Evolutionary conservation across 2,888 invertebrate species (phyloP), one percentile per base, ranked within the genome.

Genomic region (Pheosia gnoma): DNA sequence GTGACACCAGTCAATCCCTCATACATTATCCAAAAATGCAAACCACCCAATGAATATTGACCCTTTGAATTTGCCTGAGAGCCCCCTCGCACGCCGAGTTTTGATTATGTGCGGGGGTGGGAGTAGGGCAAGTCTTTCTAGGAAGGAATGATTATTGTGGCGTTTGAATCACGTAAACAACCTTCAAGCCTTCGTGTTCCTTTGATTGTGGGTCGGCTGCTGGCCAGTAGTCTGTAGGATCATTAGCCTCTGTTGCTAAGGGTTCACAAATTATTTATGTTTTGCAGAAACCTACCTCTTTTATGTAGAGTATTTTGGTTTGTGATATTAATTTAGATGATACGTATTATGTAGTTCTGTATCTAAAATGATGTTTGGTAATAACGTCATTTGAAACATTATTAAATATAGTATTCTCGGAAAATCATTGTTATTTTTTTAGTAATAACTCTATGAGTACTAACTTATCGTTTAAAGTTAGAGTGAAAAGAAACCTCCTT

Each of bases 91-190:
- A 49, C 11, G 36, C 41, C 38, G 13, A 7, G 5, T 7, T 54
- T 56, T 7, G 25, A 0, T 36, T 3, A 13, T 11, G 11, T 41
- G 54, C 38, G 39, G 11, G 49, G 49, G 41, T 41, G 41, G 8
- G 47, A 47, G 11, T 11, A 38, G 7, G 37, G 59, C 41, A 61
- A 72, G 39, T 68, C 63, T 64, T 61, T 66, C 2, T 25, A 75
- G 81, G 79, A 79, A 80, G 82, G 88, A 86, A 91, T 91, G 74
- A 76, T 87, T 89, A 90, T 87, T 87, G 86, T 84, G 86, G 86
- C 86, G 75, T 79, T 80, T 77, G 78, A 25, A 81, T 80, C 82
- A 83, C 83, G 83, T 83, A 75, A 81, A 73, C 72, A 79, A 79
- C 75, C 67, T 78, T 80, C 63, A 66, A 65, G 47, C 59, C 66